Evolutionary conservation across 2,888 invertebrate genomes (phyloP), one percentile per base, ranked within the genome.

Genomic region (Gastrophysa polygoni): DNA sequence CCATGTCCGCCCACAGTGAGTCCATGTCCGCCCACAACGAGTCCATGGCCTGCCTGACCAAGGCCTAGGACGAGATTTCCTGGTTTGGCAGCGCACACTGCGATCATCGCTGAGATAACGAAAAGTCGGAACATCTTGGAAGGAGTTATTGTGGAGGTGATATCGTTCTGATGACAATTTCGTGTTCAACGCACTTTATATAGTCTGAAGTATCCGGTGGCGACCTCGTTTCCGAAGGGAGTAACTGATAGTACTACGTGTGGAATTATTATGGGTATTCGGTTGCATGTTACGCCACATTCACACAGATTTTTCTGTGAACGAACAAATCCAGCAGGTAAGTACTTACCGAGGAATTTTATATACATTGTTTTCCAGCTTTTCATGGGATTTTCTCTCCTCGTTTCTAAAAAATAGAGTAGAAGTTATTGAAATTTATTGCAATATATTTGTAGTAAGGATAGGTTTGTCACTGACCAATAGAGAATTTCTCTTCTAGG

Each of bases 11-110:
- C 44, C 18, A 47, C 1, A 3, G 49, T 34, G 10, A 58, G 46
- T 29, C 57, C 57, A 28, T 50, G 49, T 43, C 57, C 57, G 17
- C 57, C 43, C 14, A 50, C 3, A 6, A 28, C 57, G 14, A 57
- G 14, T 28, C 47, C 52, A 21, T 58, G 18, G 11, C 58, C 50
- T 24, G 43, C 58, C 29, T 46, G 28, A 16, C 46, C 55, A 1
- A 48, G 24, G 34, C 61, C 56, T 1, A 52, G 11, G n/a, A 47
- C 57, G 49, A 50, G 76, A 78, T 75, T 82, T 77, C 58, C 82
- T 32, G 85, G 85, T 77, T 84, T 83, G 43, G 86, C 85, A 57
- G 82, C 76, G 49, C 83, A 84, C 61, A 85, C 79, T 71, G 86
- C 86, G 82, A 87, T 73, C 38, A 87, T 76, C 76, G 84, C 83